phyloP scores from a whole-genome alignment of 1,140 invertebrate genomes.

The Muscidifurax raptorellus region DNA sequence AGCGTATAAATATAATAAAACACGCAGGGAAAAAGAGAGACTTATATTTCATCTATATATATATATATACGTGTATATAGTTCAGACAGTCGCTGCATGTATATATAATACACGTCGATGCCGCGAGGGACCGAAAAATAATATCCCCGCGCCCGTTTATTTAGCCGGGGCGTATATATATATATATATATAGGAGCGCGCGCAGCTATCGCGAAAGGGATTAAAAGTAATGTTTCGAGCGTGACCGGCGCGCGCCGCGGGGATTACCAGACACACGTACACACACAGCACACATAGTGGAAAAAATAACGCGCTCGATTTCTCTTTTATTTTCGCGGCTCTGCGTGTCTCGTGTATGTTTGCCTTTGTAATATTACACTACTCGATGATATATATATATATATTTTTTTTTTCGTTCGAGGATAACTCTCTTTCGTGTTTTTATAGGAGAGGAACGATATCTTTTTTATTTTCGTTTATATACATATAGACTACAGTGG shows the following conservation, averaged over 20 bases:
- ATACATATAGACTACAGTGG: background rate
- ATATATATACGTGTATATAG: background rate
- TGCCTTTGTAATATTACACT: conserved; percentile 35
- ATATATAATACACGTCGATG: background rate
- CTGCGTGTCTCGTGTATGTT: too few species aligned
- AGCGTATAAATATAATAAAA: background rate
- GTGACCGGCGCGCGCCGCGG: conserved; percentile 61
- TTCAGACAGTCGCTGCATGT: too few species aligned
- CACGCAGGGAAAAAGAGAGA: background rate
- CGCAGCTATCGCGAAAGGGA: conserved; percentile 59
- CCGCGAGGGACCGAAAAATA: conserved; percentile 70
- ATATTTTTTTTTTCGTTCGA: background rate
- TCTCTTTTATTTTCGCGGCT: conserved; percentile 8
- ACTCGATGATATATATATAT: background rate
- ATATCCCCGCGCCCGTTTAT: conserved; percentile 71
- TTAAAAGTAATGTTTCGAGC: conserved; percentile 74
- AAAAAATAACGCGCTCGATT: conserved; percentile 19
- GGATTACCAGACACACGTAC: conserved; percentile 56
- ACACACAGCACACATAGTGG: background rate
- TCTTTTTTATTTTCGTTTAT: background rate
- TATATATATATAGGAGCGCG: conserved; percentile 56
- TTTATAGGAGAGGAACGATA: conserved; percentile 3
- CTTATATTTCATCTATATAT: too few species aligned
- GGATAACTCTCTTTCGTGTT: background rate
- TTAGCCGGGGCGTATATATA: conserved; percentile 58